Base-by-base conservation (phyloP, 2,888 invertebrate species). In the Crocallis elinguaria region DNA sequence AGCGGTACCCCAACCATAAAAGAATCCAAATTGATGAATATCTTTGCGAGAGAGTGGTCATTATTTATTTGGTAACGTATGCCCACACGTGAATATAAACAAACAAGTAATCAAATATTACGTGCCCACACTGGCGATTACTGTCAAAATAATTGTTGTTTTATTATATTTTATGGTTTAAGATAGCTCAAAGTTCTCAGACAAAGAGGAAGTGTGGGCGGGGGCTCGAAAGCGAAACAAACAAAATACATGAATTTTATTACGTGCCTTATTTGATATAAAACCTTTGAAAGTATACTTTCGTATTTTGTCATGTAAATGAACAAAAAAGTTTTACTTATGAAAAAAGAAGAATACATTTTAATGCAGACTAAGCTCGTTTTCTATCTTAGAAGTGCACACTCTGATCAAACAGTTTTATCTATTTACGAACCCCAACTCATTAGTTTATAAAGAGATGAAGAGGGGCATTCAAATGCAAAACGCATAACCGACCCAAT, bases 401-500 rank as follows among this genome's bases (percentile, higher is more conserved):
- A 16, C 11, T 19, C 17, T 8, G 17, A 13, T 36, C 9, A 19
- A 36, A 44, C n/a, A 21, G 8, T 7, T n/a, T 36, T 36, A 36
- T 29, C 36, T 21, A 37, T 37, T 30, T 30, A 21, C 30, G 38
- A 33, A 3, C 7, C 21, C n/a, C 11, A 49, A 23, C 54, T 69
- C 62, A 72, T 66, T 69, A 71, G 60, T 60, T 60, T 61, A 64
- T 55, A 59, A 66, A 67, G 69, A 67, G 69, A 74, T 64, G 67
- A 68, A 59, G n/a, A n/a, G 54, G 52, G 51, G 46, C 5, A 29
- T 52, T 66, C 68, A 74, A 75, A 71, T 75, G 70, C 68, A 77
- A 75, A 82, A 82, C 84, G 82, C 82, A 82, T 84, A 83, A 77
- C 71, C 88, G 91, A 89, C 91, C 90, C 77, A 90, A 91, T 91